Base-by-base conservation (phyloP, 2,113 vertebrate species). In the Rhineura floridana region DNA sequence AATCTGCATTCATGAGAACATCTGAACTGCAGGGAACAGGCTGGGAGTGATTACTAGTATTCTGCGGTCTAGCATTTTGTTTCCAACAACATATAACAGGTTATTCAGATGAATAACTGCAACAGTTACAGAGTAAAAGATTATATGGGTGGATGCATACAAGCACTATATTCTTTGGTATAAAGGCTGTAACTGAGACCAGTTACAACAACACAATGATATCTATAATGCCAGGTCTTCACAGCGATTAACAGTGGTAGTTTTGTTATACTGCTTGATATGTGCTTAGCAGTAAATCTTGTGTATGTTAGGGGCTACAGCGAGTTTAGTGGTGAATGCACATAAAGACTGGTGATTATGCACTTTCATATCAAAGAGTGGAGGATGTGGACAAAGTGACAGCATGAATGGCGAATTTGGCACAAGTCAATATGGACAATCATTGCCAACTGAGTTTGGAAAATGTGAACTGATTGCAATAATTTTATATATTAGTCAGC, bases 51-150 rank as follows among this genome's bases (percentile, higher is more conserved):
- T 78, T 78, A 9, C 46, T 4, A 30, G 33, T 25, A 36, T 39
- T n/a, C 78, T 59, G 50, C 36, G n/a, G 19, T 30, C 17, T 80
- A 59, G 78, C n/a, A 33, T 59, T 80, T 80, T 59, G 50, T 11
- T 79, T 52, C 48, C 50, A 19, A 80, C 8, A 15, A 33, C 17
- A 30, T 50, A 36, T 21, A 59, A 36, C 50, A 59, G 84, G 9
- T 77, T 33, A 23, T 63, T 30, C 46, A 12, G 42, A 86, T 23
- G 42, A 69, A 67, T 33, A 15, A 11, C 39, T 87, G 30, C 59
- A 85, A 83, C 36, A 90, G 52, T 75, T 90, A n/a, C 9, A 11
- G 85, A 86, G 77, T 52, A 67, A 87, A 36, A 87, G 69, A 50
- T 80, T 83, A 82, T 91, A 36, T 0, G 0, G 73, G 33, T 48